phyloP scores from a whole-genome alignment of 2,113 vertebrate genomes.

The Oplegnathus fasciatus region DNA sequence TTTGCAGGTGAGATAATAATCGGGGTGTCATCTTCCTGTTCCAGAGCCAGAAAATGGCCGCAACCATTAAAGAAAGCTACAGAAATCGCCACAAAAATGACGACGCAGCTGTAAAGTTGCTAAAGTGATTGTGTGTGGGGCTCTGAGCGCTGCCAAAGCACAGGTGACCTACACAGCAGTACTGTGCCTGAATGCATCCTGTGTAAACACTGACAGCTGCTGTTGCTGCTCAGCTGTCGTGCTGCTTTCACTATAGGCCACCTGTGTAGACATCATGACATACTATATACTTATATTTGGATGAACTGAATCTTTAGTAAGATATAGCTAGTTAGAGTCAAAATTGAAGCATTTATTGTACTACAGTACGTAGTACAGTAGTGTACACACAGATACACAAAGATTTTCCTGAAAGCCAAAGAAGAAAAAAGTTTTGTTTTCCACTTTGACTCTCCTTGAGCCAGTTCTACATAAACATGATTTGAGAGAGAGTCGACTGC shows the following conservation, averaged over 20 bases:
- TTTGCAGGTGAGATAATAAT: not conserved
- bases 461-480: conserved; percentile 28
- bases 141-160: not conserved
- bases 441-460: not conserved
- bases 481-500: conserved; percentile 9
- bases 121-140: not conserved
- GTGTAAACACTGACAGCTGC: conserved; percentile 5
- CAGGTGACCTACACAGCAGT: conserved; percentile 2
- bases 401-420: not conserved
- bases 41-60: not conserved
- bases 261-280: not conserved
- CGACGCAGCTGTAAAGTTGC: not conserved
- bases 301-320: not conserved
- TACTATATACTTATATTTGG: not conserved
- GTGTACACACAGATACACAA: not conserved
- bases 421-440: not conserved
- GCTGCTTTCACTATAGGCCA: not conserved
- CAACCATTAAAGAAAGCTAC: not conserved
- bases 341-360: not conserved
- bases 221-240: not conserved
- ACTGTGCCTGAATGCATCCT: not conserved
- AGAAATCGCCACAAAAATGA: not conserved
- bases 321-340: not conserved
- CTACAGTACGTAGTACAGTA: no score
- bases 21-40: not conserved